A percentile compares a stretch with the other conserved stretches of the same genome.
Evolutionary conservation across 2,113 vertebrate genomes (phyloP).

Genomic region (Syngnathus typhle): DNA sequence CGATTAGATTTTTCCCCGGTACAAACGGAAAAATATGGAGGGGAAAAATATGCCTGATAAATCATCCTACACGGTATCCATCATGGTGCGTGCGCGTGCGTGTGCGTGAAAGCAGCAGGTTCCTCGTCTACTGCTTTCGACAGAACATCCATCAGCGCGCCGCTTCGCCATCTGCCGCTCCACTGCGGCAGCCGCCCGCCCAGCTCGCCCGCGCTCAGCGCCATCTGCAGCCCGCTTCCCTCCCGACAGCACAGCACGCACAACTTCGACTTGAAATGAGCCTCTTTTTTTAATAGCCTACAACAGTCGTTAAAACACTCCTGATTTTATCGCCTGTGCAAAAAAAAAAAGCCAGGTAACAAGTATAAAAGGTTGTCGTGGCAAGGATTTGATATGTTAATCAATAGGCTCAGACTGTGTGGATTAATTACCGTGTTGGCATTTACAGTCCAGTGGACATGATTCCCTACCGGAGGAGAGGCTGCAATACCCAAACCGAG

Average conservation of each 20-base stretch:
- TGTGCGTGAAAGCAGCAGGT: constrained; percentile 39
- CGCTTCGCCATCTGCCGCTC: constrained; percentile 50
- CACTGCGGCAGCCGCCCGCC: constrained; percentile 19
- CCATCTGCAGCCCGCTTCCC: constrained; percentile 44
- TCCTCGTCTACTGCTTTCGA: constrained; percentile 46
- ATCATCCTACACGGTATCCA: constrained; percentile 1
- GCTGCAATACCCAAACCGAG: neutral
- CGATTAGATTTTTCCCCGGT: constrained; percentile 1
- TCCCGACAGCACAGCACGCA: constrained; percentile 10
- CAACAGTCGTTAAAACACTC: neutral
- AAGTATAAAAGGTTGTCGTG: neutral
- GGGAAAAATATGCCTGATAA: neutral
- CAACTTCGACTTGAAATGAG: constrained; percentile 29
- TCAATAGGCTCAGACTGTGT: neutral
- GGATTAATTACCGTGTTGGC: neutral
- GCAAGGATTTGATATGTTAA: neutral
- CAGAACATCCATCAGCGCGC: constrained; percentile 54
- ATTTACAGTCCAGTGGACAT: neutral
- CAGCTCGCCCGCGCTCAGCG: constrained; percentile 12
- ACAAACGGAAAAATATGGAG: constrained; percentile 3
- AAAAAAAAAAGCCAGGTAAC: neutral
- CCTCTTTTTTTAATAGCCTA: neutral
- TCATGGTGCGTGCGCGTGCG: neutral
- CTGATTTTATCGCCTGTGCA: neutral
- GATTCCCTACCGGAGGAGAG: neutral